Conservation (phyloP, 35 echinoderm and acorn worm species). For the Amphiura filiformis region DNA sequence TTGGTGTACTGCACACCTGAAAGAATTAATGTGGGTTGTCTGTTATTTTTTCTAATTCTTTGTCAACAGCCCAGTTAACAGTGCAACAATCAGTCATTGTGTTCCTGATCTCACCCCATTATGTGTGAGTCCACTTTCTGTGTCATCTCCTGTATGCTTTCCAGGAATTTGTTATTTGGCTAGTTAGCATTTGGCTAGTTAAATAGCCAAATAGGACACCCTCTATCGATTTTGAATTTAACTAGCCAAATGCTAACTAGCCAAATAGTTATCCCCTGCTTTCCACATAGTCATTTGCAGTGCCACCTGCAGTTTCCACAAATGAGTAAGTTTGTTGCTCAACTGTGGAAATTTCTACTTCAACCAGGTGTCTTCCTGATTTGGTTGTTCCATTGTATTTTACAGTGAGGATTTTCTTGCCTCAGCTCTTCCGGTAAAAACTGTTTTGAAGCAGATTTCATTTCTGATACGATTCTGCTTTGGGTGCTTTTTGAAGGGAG, state of each 20-base stretch:
- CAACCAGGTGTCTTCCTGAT: background rate
- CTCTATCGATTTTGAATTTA: too few species aligned
- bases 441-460: background rate
- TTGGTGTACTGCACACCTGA: conserved; percentile 33
- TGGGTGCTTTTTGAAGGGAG: conserved; percentile 9
- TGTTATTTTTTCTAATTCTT: background rate
- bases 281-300: conserved; percentile 36
- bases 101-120: background rate
- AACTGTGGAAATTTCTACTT: background rate
- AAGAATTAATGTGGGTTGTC: conserved; percentile 24
- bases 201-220: too few species aligned
- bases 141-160: background rate
- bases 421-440: background rate
- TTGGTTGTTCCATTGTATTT: conserved; percentile 61
- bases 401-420: background rate
- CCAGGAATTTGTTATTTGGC: too few species aligned
- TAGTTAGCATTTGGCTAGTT: too few species aligned
- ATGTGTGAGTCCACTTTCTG: background rate
- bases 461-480: conserved; percentile 13
- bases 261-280: too few species aligned
- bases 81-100: conserved; percentile 30
- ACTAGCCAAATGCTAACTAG: too few species aligned
- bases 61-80: conserved; percentile 15
- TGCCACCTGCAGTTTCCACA: conserved; percentile 22
- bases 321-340: background rate